Percentiles rank a stretch among this genome's conserved stretches.
These are phyloP conservation scores for Etia nguti DNA, from an alignment of 2,113 vertebrate species.

Conservation along the genomic window DNA sequence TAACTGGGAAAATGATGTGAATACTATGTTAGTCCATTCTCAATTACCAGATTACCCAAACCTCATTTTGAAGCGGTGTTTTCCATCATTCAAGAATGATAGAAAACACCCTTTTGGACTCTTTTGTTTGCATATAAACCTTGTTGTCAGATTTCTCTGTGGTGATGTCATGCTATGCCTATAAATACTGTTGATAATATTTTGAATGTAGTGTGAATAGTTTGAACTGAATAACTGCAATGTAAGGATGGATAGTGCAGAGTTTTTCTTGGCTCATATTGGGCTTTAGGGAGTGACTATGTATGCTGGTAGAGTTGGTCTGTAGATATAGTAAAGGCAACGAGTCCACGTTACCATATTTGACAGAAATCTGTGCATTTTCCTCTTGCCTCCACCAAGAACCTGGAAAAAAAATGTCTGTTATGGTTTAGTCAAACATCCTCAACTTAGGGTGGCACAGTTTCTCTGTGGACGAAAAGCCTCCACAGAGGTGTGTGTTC, in stretches of 20 bases:
- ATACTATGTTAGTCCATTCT: not conserved
- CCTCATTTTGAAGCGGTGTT: not conserved
- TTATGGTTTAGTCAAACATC: not conserved
- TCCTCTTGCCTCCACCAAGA: not conserved
- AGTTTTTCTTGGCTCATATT: not conserved
- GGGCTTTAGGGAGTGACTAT: not conserved
- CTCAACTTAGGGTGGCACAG: not conserved
- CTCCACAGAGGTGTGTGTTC: not conserved
- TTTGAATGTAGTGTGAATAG: not conserved
- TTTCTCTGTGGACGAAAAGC: not conserved
- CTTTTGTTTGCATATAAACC: not conserved
- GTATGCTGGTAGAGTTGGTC: not conserved
- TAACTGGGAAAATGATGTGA: not conserved
- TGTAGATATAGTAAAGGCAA: not conserved
- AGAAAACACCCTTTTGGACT: not conserved
- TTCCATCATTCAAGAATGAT: not conserved
- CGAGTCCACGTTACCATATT: not conserved
- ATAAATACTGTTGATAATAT: not conserved
- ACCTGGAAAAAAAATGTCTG: not conserved
- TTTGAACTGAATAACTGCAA: not conserved
- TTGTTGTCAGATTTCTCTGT: fast-evolving
- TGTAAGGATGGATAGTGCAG: not conserved
- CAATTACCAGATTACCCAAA: not conserved
- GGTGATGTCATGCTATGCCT: not conserved
- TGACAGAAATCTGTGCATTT: not conserved